Conservation (phyloP, 2,797 vertebrate species). For the Valencia hispanica region DNA sequence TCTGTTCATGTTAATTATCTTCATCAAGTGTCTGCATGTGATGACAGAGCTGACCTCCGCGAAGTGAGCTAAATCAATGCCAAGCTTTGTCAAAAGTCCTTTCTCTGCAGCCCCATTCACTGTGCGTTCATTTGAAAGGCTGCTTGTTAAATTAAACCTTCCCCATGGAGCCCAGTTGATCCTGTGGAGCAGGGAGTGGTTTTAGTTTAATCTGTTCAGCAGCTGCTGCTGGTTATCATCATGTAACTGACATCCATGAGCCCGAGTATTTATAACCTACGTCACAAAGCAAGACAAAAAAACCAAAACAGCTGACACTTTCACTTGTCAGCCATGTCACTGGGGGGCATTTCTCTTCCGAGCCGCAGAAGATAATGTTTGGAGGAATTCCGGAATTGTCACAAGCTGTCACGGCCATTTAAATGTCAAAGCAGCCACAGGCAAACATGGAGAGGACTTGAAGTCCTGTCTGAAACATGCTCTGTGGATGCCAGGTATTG, state of each 20-base stretch:
- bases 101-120: not conserved
- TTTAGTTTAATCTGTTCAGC: constrained; percentile 48
- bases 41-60: constrained; percentile 1
- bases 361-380: constrained; percentile 15
- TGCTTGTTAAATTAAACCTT: constrained; percentile 26
- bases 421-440: constrained; percentile 36
- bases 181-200: constrained; percentile 51
- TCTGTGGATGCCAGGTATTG: constrained; percentile 37
- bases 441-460: constrained; percentile 31
- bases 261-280: constrained; percentile 67
- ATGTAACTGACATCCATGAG: constrained; percentile 56
- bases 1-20: not conserved
- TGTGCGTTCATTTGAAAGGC: constrained; percentile 23
- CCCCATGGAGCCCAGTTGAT: constrained; percentile 29
- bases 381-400: constrained; percentile 31
- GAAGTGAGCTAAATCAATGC: not conserved
- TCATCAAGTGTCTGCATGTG: not conserved
- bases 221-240: constrained; percentile 46
- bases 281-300: constrained; percentile 29
- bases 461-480: constrained; percentile 20
- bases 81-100: not conserved
- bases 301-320: constrained; percentile 36
- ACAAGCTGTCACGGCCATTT: constrained; percentile 21
- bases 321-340: constrained; percentile 30
- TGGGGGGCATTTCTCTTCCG: constrained; percentile 1